Evolutionary conservation across 2,797 vertebrate genomes (phyloP), one percentile per base, ranked within the genome.

Genomic region (Cirrhinus molitorella): DNA sequence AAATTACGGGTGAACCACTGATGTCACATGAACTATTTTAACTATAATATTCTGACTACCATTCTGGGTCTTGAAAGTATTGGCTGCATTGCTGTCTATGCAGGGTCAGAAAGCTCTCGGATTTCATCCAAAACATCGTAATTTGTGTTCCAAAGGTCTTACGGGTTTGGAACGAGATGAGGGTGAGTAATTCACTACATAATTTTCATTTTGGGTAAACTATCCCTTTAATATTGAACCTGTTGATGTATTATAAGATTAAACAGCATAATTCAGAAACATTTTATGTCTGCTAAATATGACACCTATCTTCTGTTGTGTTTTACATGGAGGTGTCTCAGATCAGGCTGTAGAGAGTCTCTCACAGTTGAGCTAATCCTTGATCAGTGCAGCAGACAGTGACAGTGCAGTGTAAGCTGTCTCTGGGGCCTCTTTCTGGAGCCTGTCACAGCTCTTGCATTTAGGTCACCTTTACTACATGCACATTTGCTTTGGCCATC

Each of bases 381-480:
- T 73, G 77, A 76, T 81, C 81, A 81, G 86, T 75, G 84, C 28
- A 57, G 53, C 82, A 65, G 57, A 87, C 70, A 61, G 73, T 65
- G 75, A 81, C 68, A 83, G 81, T 83, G 81, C 67, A 80, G 81
- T 37, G 75, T 49, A 43, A 55, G 51, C 40, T 55, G 70, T 85
- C 83, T 87, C 85, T 79, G 59, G 87, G 86, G 80, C 65, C 79
- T 86, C 80, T 87, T 89, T 89, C 59, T 85, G 86, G 81, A 85
- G 81, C 79, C 65, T 80, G 76, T 88, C 85, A 80, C 79, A 72
- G 83, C 72, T 86, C 72, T 72, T 72, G 83, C 80, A 83, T 89
- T 88, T 85, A 89, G 87, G 86, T 90, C 86, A 88, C 84, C 88
- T 87, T 86, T 83, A 55, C 87, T 83, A 75, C 86, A 83, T 70